Evolutionary conservation across 2,113 vertebrate species (phyloP).

Genomic region (Austrofundulus limnaeus): DNA sequence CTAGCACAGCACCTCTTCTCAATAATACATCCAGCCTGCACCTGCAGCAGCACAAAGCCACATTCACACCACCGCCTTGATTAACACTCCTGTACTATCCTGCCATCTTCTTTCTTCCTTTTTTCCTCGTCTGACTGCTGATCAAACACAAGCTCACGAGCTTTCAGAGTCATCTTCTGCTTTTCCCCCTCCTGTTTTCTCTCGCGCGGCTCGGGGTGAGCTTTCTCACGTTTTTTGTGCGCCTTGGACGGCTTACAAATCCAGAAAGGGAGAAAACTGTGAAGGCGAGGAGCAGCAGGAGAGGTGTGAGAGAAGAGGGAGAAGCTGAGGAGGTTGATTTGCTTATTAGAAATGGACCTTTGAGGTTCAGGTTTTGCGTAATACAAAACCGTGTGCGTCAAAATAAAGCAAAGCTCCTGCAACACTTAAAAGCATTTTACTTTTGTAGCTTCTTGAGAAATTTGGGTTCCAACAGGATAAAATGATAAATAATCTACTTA

Average conservation of each 20-base stretch:
- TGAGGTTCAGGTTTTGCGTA: slow-evolving; percentile 40
- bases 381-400: slow-evolving; percentile 46
- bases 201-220: slow-evolving; percentile 43
- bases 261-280: slow-evolving; percentile 25
- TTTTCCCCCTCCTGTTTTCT: slow-evolving; percentile 32
- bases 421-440: slow-evolving; percentile 38
- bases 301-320: slow-evolving; percentile 11
- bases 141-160: slow-evolving; percentile 38
- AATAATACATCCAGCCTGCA: slow-evolving; percentile 65
- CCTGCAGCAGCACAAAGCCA: slow-evolving; percentile 54
- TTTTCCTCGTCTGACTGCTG: slow-evolving; percentile 27
- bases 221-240: slow-evolving; percentile 40
- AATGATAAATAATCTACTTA: slow-evolving; percentile 43
- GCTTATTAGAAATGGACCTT: slow-evolving; percentile 49
- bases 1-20: slow-evolving; percentile 67
- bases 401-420: slow-evolving; percentile 44
- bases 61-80: slow-evolving; percentile 44
- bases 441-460: slow-evolving; percentile 35
- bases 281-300: slow-evolving; percentile 22
- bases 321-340: slow-evolving; percentile 7
- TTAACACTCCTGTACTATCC: slow-evolving; percentile 32
- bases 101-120: slow-evolving; percentile 17
- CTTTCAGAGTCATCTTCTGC: slow-evolving; percentile 44
- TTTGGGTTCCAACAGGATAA: slow-evolving; percentile 23
- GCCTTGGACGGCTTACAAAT: slow-evolving; percentile 52